phyloP scores from a whole-genome alignment of 1,140 invertebrate species.

The Streblospio benedicti region DNA sequence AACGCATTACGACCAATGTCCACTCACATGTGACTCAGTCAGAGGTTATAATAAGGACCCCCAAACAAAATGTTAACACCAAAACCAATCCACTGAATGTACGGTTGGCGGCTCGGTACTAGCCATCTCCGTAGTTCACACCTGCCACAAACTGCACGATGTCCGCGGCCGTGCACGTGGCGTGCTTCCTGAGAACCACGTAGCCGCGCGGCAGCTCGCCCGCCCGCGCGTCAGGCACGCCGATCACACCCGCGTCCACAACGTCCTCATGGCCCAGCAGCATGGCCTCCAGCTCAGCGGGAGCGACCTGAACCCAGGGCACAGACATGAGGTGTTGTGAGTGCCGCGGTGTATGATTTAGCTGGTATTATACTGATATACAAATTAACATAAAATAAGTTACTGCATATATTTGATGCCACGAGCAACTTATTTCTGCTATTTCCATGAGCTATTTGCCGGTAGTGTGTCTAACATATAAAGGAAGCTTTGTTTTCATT shows the following conservation, averaged over 20 bases:
- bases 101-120: too few relatives aligned
- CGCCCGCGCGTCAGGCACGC: slow-evolving; percentile 58
- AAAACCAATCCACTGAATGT: too few relatives aligned
- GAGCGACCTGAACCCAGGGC: slow-evolving; percentile 67
- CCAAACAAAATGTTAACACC: too few relatives aligned
- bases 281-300: slow-evolving; percentile 72
- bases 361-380: too few relatives aligned
- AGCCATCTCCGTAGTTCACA: too few relatives aligned
- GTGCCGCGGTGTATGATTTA: too few relatives aligned
- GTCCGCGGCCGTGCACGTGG: slow-evolving; percentile 17
- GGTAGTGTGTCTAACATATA: not conserved
- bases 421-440: too few relatives aligned
- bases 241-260: slow-evolving; percentile 68
- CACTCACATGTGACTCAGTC: too few relatives aligned
- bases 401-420: not conserved
- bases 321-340: too few relatives aligned
- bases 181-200: not conserved
- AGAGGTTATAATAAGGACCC: too few relatives aligned
- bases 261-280: slow-evolving; percentile 62
- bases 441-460: not conserved
- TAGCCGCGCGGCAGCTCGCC: slow-evolving; percentile 54
- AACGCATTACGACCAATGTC: too few relatives aligned
- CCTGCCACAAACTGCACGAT: slow-evolving; percentile 24
- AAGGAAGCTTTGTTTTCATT: not conserved
- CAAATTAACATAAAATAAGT: not conserved